Evolutionary conservation across 2,797 vertebrate species (phyloP).

Genomic region (Microctenopoma stevenorrisi): DNA sequence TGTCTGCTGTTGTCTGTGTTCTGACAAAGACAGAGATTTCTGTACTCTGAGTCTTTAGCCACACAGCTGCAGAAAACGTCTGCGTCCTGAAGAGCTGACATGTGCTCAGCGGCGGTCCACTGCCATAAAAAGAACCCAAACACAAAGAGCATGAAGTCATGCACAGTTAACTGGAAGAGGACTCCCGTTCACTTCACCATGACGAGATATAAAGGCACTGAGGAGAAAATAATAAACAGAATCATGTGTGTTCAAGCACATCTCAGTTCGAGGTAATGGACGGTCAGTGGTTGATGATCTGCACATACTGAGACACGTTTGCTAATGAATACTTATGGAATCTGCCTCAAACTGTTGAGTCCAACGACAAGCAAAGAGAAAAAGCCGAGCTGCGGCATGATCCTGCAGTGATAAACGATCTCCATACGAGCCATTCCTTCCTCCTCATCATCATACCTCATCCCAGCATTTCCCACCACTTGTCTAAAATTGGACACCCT

Average conservation of each 20-base stretch:
- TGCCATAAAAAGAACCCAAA: not conserved
- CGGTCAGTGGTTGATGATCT: constrained; percentile 22
- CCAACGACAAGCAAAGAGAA: not conserved
- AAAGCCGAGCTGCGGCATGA: not conserved
- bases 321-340: not conserved
- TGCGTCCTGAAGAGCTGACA: constrained; percentile 17
- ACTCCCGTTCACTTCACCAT: constrained; percentile 10
- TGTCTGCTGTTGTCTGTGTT: not conserved
- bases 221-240: constrained; percentile 45
- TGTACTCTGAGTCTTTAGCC: constrained; percentile 7
- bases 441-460: constrained; percentile 48
- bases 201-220: constrained; percentile 30
- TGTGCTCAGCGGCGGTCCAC: not conserved
- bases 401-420: constrained; percentile 6
- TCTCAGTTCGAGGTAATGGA: not conserved
- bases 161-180: constrained; percentile 2
- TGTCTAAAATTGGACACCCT: constrained; percentile 70
- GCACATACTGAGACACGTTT: not conserved
- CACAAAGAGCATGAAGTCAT: not conserved
- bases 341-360: not conserved
- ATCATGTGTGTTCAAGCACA: constrained; percentile 27
- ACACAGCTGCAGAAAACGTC: not conserved
- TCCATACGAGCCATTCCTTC: constrained; percentile 40
- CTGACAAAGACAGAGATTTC: not conserved
- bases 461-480: constrained; percentile 61